A percentile compares a stretch with the other conserved stretches of the same genome.
Evolutionary conservation across 2,888 invertebrate genomes (phyloP).

Genomic region (Agrotis puta): DNA sequence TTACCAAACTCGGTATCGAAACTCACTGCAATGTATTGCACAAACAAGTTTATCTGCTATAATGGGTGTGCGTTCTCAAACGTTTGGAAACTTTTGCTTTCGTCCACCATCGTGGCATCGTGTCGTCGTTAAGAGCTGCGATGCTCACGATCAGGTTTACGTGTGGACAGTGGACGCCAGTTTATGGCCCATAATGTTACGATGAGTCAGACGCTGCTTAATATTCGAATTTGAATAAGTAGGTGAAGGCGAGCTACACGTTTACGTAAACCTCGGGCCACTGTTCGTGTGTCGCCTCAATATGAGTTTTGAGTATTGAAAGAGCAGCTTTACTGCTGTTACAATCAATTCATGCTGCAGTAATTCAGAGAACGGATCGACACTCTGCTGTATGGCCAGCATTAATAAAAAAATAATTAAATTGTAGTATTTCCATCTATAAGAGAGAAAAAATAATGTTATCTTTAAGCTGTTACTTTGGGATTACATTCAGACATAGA

Average conservation of each 20-base stretch:
- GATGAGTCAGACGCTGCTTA: slow-evolving; percentile 68
- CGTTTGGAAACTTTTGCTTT: slow-evolving; percentile 59
- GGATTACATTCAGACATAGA: too few species aligned
- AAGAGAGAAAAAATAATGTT: too few species aligned
- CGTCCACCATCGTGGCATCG: slow-evolving; percentile 10
- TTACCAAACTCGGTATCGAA: too few species aligned
- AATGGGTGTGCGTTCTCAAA: slow-evolving; percentile 19
- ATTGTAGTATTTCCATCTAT: too few species aligned
- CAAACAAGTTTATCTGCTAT: slow-evolving; percentile 24
- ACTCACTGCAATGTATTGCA: not conserved
- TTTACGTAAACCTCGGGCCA: slow-evolving; percentile 60
- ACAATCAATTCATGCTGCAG: slow-evolving; percentile 25
- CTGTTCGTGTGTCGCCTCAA: slow-evolving; percentile 29
- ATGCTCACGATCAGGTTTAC: slow-evolving; percentile 49
- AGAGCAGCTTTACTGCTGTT: slow-evolving; percentile 33
- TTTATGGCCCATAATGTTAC: slow-evolving; percentile 60
- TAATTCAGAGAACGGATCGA: slow-evolving; percentile 26
- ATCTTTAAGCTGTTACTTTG: too few species aligned
- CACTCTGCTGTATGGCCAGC: slow-evolving; percentile 4
- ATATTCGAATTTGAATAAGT: slow-evolving; percentile 74
- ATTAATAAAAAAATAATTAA: too few species aligned
- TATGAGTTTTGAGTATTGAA: slow-evolving; percentile 19
- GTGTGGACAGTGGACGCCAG: slow-evolving; percentile 36
- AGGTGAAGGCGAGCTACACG: slow-evolving; percentile 81
- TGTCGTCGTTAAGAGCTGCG: slow-evolving; percentile 28